phyloP scores from a whole-genome alignment of 1,140 invertebrate species.

The Tetranychus urticae region DNA sequence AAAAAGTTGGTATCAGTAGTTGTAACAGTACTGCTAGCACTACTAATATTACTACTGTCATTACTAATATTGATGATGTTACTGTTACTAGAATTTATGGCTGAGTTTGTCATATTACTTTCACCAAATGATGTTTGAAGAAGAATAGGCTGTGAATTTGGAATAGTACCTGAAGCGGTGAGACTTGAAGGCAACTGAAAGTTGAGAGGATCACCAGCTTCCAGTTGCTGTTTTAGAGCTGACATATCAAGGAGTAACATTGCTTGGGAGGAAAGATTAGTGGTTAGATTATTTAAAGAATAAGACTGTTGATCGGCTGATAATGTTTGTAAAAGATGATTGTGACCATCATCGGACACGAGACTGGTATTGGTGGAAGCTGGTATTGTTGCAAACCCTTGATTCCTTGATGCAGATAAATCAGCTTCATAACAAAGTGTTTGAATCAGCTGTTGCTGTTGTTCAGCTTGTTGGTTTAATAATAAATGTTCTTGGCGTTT shows the following conservation, averaged over 20 bases:
- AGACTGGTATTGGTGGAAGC: conserved; percentile 5
- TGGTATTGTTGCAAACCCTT: conserved; percentile 15
- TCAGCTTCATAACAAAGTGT: conserved; percentile 6
- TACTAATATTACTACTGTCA: too few relatives aligned
- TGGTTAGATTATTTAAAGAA: background rate
- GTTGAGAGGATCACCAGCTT: background rate
- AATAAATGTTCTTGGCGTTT: conserved; percentile 22
- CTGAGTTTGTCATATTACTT: too few relatives aligned
- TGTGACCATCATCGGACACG: background rate
- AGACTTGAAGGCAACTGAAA: background rate
- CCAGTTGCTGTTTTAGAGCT: background rate
- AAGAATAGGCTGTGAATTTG: background rate
- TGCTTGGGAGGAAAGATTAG: background rate
- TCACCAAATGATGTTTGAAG: background rate
- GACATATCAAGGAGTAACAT: background rate
- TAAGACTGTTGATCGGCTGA: too few relatives aligned
- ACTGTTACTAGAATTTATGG: too few relatives aligned
- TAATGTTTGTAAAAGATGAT: too few relatives aligned
- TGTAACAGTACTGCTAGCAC: too few relatives aligned
- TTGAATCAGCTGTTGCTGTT: conserved; percentile 17
- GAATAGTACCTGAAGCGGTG: background rate
- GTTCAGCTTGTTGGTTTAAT: conserved; percentile 12
- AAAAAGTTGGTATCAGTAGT: too few relatives aligned
- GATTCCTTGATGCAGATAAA: conserved; percentile 18
- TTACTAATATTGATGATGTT: too few relatives aligned